A percentile compares a stretch with the other conserved stretches of the same genome.
These are phyloP conservation scores for Sycophila texana DNA, from an alignment of 2,888 invertebrate genomes.

Conservation along the genomic window DNA sequence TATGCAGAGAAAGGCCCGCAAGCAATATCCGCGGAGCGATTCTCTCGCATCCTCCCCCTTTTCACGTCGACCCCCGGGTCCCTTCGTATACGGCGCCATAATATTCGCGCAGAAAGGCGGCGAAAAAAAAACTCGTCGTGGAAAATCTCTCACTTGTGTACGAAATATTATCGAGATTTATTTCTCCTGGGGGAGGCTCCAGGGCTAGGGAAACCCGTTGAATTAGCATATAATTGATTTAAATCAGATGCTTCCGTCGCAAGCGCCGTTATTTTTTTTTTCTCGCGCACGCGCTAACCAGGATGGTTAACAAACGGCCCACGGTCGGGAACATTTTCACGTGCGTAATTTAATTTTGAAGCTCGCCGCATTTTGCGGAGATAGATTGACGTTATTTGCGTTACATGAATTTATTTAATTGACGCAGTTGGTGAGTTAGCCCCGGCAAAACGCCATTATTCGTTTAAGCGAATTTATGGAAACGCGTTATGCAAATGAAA, in stretches of 20 bases:
- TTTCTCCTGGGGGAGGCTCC: not conserved
- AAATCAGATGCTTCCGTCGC: constrained; percentile 3
- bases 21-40: constrained; percentile 42
- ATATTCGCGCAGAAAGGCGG: not conserved
- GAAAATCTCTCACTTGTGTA: constrained; percentile 10
- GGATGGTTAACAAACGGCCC: not conserved
- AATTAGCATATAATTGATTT: constrained; percentile 44
- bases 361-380: not conserved
- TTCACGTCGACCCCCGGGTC: constrained; percentile 1
- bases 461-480: too few relatives aligned
- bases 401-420: not conserved
- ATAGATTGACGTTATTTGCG: not conserved
- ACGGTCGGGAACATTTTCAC: not conserved
- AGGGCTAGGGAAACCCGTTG: not conserved
- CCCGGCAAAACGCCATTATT: not conserved
- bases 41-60: not conserved
- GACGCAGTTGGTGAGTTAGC: not conserved
- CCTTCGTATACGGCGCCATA: constrained; percentile 13
- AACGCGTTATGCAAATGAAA: too few relatives aligned
- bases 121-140: constrained; percentile 13
- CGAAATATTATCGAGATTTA: constrained; percentile 35
- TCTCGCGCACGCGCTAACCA: too few relatives aligned
- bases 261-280: not conserved
- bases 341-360: not conserved
- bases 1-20: constrained; percentile 41